Evolutionary conservation across 2,888 invertebrate species (phyloP).

Genomic region (Nasonovia ribisnigri): DNA sequence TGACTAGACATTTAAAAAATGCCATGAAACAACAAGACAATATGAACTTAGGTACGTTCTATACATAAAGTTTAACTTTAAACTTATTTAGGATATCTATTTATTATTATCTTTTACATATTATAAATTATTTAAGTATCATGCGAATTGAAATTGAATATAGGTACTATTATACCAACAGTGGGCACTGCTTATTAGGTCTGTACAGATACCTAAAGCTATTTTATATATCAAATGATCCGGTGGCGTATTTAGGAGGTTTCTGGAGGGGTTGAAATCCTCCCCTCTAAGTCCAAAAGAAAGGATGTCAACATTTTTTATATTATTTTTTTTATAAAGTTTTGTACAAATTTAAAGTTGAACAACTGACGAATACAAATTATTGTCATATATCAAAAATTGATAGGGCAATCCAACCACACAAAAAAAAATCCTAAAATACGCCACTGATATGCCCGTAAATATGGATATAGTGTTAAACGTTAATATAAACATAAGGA

Average conservation of each 20-base stretch:
- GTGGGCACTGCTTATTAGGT: background rate
- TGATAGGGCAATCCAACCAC: too few species aligned
- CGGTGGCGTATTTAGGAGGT: background rate
- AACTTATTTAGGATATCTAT: background rate
- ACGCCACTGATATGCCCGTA: background rate
- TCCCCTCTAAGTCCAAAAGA: background rate
- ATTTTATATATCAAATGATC: background rate
- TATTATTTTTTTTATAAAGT: background rate
- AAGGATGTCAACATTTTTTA: background rate
- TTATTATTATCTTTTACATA: background rate
- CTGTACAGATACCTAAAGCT: background rate
- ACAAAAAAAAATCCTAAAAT: background rate
- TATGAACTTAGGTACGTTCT: background rate
- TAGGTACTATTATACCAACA: background rate
- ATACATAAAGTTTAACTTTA: background rate
- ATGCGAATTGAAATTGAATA: background rate
- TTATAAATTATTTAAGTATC: background rate
- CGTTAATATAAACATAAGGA: background rate
- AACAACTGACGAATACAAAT: background rate
- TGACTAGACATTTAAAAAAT: background rate
- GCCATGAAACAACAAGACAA: background rate
- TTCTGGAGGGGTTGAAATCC: background rate
- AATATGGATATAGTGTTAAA: background rate
- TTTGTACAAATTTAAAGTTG: background rate
- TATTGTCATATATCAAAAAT: background rate